A percentile compares a stretch with the other conserved stretches of the same genome.
Evolutionary conservation across 1,140 invertebrate species (phyloP).

Genomic region (Formica exsecta): DNA sequence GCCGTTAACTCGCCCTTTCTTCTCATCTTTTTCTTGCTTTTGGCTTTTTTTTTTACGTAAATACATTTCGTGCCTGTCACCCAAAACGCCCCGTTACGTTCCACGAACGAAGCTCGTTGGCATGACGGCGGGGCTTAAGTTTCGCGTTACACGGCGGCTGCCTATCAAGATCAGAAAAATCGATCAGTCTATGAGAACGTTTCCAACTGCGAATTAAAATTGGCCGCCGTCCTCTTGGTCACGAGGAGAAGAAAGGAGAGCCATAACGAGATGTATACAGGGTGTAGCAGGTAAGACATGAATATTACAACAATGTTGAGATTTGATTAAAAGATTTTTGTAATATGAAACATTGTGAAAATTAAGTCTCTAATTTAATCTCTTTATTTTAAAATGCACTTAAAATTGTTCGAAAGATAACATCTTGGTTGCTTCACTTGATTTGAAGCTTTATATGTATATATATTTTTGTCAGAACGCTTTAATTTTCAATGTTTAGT

Average conservation of each 20-base stretch:
- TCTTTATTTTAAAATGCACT: background rate
- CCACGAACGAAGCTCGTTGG: slow-evolving; percentile 56
- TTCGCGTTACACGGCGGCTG: slow-evolving; percentile 69
- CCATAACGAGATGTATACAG: background rate
- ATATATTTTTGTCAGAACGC: background rate
- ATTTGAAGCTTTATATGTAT: background rate
- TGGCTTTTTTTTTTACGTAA: slow-evolving; percentile 33
- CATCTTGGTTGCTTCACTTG: background rate
- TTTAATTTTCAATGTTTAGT: background rate
- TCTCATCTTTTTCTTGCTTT: background rate
- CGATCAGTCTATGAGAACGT: slow-evolving; percentile 60
- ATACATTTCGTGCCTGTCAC: slow-evolving; percentile 62
- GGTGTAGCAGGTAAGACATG: background rate
- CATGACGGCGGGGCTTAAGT: slow-evolving; percentile 72
- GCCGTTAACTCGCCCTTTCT: slow-evolving; percentile 43
- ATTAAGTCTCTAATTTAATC: background rate
- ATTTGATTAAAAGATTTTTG: background rate
- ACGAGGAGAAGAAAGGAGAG: slow-evolving; percentile 14
- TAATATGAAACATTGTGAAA: background rate
- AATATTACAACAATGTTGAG: background rate
- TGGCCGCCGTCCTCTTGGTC: background rate
- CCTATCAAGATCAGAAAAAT: slow-evolving; percentile 61
- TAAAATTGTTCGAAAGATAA: background rate
- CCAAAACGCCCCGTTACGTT: slow-evolving; percentile 59
- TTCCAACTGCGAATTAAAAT: slow-evolving; percentile 60